Evolutionary conservation across 2,113 vertebrate genomes (phyloP), one percentile per base, ranked within the genome.

Genomic region (Gymnobelideus leadbeateri): DNA sequence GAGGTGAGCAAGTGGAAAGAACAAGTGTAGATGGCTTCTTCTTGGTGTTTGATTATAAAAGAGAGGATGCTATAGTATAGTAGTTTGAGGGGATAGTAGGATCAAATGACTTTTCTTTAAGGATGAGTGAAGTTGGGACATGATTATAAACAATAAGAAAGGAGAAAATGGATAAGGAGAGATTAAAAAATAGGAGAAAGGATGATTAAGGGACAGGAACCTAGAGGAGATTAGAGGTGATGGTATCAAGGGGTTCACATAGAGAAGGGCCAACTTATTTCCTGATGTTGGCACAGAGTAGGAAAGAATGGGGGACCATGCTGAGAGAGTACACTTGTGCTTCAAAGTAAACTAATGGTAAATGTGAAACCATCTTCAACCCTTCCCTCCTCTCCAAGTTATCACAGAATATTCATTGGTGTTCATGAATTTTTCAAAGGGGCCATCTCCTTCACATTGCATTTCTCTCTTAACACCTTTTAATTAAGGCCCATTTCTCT

Each of bases 291-390:
- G 12, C 3, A 68, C 10, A 61, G 55, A 61, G 31, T 0, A 68
- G 3, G 3, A 68, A 68, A 68, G 31, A 0, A 68, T 68, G 31
- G 31, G 57, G 28, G 31, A 68, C 37, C 61, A 68, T 68, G 10
- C 28, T 37, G 57, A 61, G 11, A 3, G 28, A 61, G 8, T 3
- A 37, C 28, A 37, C 12, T 68, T 68, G n/a, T 89, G 21, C 37
- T 96, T n/a, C 57, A 55, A 57, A 91, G 28, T 49, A 28, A 96
- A 94, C 46, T 49, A 55, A 31, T 52, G 50, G 47, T 89, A 52
- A 91, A 89, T 31, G 31, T 89, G 26, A 89, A 46, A 94, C 54
- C 51, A 23, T 6, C 0, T 37, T 25, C n/a, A 89, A 4, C 0
- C 12, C 43, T 96, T 61, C 51, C 26, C 2, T 94, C 7, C 26